Conservation (phyloP, 2,113 vertebrate species). For the Melospiza melodia region DNA sequence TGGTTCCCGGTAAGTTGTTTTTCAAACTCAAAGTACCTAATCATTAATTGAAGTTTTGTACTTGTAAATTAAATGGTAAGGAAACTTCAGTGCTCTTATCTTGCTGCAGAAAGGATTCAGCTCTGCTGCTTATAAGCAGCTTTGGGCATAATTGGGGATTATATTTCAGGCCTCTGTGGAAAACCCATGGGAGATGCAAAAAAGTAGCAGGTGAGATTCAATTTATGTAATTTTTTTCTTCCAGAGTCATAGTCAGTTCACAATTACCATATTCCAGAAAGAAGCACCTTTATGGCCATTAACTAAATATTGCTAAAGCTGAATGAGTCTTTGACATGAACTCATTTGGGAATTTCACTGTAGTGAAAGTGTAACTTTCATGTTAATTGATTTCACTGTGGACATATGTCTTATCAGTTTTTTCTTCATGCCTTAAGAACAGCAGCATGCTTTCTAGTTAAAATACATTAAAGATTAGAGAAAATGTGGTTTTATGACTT, state of each 20-base stretch:
- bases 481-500: background rate
- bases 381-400: background rate
- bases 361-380: background rate
- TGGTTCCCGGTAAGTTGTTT: slow-evolving; percentile 86
- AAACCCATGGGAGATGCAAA: background rate
- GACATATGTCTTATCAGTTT: background rate
- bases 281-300: background rate
- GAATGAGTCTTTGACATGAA: background rate
- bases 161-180: background rate
- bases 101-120: background rate
- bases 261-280: background rate
- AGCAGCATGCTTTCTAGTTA: background rate
- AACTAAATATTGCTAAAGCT: background rate
- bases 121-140: background rate
- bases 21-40: background rate
- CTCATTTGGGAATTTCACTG: background rate
- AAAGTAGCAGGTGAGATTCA: background rate
- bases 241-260: background rate
- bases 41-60: background rate
- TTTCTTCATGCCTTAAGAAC: background rate
- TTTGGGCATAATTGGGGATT: background rate
- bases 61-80: background rate
- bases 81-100: background rate
- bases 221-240: background rate
- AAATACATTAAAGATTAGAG: background rate